Evolutionary conservation across 2,113 vertebrate genomes (phyloP), one percentile per base, ranked within the genome.

Genomic region (Petrocephalus zakoni): DNA sequence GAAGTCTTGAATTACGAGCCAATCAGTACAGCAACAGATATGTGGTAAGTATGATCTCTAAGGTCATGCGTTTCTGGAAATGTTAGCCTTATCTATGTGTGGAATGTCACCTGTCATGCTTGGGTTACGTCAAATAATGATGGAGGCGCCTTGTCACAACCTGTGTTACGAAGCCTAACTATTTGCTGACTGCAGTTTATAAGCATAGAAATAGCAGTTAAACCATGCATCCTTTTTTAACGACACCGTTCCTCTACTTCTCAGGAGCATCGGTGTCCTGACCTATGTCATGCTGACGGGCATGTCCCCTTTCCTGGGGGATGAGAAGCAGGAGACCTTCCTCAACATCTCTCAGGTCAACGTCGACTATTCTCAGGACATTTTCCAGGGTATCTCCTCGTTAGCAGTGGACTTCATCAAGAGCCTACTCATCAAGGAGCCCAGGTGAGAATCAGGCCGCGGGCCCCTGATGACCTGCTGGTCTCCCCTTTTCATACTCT

Each of bases 1-100:
- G 98, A 99, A 94, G 95, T 99, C 93, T 95, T 99, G 91, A 98
- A 94, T 94, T 99, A 98, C n/a, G 98, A 99, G 81, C 97, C 98
- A 89, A 97, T 99, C 91, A 97, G 95, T 93, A 97, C 96, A 55
- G 97, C 97, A 42, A 98, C 98, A 25, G 98, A 99, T 91, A 99
- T 99, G 98, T 99, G 98, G 98, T 99, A 92, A 96, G 97, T 95
- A 4, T 87, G 58, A 46, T 88, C 58, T 64, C 29, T 61, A 47
- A 87, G 51, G 51, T 34, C 29, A 49, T 85, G 47, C 47, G 17
- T 51, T 17, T 52, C n/a, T 51, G 83, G 29, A 82, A 46, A 82
- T 47, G 34, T 82, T 82, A 47, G 46, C 82, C 87, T 52, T 87
- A 87, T 86, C 53, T 88, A 29, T 55, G n/a, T 47, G 53, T 64